phyloP scores from a whole-genome alignment of 2,113 vertebrate species.

The Merops nubicus region DNA sequence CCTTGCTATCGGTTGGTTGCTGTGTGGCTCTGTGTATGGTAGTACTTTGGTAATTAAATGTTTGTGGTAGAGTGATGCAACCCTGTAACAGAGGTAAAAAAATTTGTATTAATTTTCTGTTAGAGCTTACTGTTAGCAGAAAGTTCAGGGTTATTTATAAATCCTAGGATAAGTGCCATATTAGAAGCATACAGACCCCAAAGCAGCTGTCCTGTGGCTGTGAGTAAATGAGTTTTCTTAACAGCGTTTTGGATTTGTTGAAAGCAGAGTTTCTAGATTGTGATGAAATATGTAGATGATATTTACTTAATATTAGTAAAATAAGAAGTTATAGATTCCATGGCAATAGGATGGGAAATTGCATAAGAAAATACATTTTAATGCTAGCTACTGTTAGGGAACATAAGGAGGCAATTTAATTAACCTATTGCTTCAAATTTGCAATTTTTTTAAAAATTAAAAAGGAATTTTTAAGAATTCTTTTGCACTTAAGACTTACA shows the following conservation, averaged over 20 bases:
- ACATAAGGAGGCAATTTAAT: not conserved
- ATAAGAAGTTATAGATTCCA: not conserved
- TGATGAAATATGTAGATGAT: not conserved
- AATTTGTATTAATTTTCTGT: not conserved
- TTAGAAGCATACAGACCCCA: not conserved
- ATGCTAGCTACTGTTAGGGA: not conserved
- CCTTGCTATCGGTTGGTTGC: not conserved
- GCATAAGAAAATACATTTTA: not conserved
- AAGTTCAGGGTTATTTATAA: not conserved
- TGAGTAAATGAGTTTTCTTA: not conserved
- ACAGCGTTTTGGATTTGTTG: not conserved
- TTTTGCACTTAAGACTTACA: not conserved
- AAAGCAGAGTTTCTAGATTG: not conserved
- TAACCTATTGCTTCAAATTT: not conserved
- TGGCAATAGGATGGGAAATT: not conserved
- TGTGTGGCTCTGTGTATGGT: not conserved
- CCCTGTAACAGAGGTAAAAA: not conserved
- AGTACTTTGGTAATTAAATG: not conserved
- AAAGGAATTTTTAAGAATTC: not conserved
- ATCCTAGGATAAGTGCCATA: not conserved
- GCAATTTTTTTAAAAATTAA: not conserved
- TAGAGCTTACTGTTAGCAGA: not conserved
- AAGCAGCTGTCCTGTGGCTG: not conserved
- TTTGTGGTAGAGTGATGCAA: not conserved
- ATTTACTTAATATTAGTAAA: not conserved